phyloP scores from a whole-genome alignment of 2,888 invertebrate genomes.

The Epirrhoe alternata region DNA sequence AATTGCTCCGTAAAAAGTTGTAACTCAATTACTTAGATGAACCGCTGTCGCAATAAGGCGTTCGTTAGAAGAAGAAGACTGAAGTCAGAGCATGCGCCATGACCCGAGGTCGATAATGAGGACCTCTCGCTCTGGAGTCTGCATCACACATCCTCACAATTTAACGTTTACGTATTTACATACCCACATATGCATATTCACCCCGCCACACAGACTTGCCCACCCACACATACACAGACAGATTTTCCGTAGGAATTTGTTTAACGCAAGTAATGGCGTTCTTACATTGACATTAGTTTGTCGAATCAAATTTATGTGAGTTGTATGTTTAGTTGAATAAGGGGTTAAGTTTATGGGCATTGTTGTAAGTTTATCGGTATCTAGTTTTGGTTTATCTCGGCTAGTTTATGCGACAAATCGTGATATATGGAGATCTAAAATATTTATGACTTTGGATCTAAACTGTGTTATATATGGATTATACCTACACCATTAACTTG shows the following conservation, averaged over 20 bases:
- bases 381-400: constrained; percentile 53
- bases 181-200: constrained; percentile 83
- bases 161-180: constrained; percentile 83
- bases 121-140: constrained; percentile 79
- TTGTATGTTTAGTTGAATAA: constrained; percentile 82
- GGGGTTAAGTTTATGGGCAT: constrained; percentile 80
- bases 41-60: constrained; percentile 83
- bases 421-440: constrained; percentile 52
- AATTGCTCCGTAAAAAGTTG: constrained; percentile 85
- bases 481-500: neutral
- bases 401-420: constrained; percentile 59
- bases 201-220: constrained; percentile 50
- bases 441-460: constrained; percentile 35
- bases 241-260: constrained; percentile 75
- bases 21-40: constrained; percentile 84
- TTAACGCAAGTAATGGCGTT: constrained; percentile 80
- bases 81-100: constrained; percentile 83
- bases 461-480: constrained; percentile 15
- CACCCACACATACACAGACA: constrained; percentile 47
- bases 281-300: constrained; percentile 85
- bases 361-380: constrained; percentile 63
- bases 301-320: constrained; percentile 83
- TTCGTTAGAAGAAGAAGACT: constrained; percentile 75
- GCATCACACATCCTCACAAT: constrained; percentile 83
- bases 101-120: constrained; percentile 86